phyloP scores from a whole-genome alignment of 2,888 invertebrate genomes.

The Limulus polyphemus region DNA sequence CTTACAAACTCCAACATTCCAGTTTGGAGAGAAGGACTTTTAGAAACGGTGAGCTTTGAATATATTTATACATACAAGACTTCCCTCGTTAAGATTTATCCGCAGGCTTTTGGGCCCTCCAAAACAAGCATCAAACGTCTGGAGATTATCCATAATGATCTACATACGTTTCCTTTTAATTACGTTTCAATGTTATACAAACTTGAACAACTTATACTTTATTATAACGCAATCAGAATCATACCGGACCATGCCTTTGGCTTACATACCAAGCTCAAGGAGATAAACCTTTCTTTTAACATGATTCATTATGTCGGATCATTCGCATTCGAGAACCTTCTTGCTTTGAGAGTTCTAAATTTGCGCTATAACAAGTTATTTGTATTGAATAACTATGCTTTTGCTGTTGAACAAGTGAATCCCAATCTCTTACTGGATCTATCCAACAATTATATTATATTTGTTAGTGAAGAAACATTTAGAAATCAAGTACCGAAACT shows the following conservation, averaged over 20 bases:
- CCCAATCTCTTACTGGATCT: slow-evolving; percentile 14
- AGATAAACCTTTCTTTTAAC: slow-evolving; percentile 23
- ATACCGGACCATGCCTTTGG: slow-evolving; percentile 22
- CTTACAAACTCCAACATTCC: slow-evolving; percentile 19
- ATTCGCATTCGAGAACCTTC: slow-evolving; percentile 17
- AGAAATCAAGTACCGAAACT: slow-evolving; percentile 18
- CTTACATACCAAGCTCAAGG: slow-evolving; percentile 8
- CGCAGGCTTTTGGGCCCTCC: slow-evolving; percentile 15
- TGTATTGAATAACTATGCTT: slow-evolving; percentile 22
- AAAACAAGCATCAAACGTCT: slow-evolving; percentile 12
- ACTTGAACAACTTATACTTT: slow-evolving; percentile 16
- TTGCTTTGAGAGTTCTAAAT: slow-evolving; percentile 13
- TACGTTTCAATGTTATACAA: slow-evolving; percentile 14
- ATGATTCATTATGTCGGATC: slow-evolving; percentile 23
- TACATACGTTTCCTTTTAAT: slow-evolving; percentile 21
- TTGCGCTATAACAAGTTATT: slow-evolving; percentile 19
- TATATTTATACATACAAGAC: slow-evolving; percentile 19
- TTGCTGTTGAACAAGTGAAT: slow-evolving; percentile 12
- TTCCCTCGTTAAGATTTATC: slow-evolving; percentile 9
- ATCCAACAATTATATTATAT: slow-evolving; percentile 18
- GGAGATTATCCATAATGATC: slow-evolving; percentile 23
- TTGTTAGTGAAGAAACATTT: slow-evolving; percentile 18
- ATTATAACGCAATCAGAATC: slow-evolving; percentile 18
- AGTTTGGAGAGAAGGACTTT: slow-evolving; percentile 5
- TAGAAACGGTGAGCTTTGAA: slow-evolving; percentile 14